Conservation (phyloP, 2,888 invertebrate genomes). For the Nephrotoma guestfalica region DNA sequence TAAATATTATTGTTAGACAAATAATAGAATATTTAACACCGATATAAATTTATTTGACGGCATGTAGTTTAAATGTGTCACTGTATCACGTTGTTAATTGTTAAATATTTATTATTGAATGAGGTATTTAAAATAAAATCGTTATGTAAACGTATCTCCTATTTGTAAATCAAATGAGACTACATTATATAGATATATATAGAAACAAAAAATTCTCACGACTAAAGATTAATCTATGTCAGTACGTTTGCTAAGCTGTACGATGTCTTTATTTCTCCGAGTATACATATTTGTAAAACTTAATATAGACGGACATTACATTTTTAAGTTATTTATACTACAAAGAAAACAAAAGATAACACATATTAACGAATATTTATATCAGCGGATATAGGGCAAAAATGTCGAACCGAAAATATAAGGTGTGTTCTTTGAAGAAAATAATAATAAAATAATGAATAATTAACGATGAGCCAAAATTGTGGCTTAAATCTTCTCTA, state of each 20-base stretch:
- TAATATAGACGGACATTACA: not conserved
- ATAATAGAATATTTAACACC: not conserved
- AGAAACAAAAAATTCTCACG: not conserved
- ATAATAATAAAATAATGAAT: not conserved
- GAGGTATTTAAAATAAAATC: not conserved
- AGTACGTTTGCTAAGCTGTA: not conserved
- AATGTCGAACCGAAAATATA: not conserved
- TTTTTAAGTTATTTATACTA: not conserved
- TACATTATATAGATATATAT: not conserved
- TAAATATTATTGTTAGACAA: not conserved
- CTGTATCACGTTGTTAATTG: not conserved
- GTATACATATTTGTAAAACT: not conserved
- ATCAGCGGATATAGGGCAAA: not conserved
- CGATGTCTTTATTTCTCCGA: too few relatives aligned
- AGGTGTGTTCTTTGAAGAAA: not conserved
- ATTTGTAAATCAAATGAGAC: not conserved
- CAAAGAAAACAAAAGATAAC: not conserved
- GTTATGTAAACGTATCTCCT: not conserved
- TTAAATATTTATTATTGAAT: not conserved
- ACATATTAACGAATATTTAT: not conserved
- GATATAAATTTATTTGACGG: not conserved
- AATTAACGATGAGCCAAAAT: not conserved
- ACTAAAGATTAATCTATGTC: not conserved
- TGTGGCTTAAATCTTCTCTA: not conserved
- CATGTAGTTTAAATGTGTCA: not conserved